phyloP scores from a whole-genome alignment of 2,888 invertebrate genomes.

The Brenthis hecate region DNA sequence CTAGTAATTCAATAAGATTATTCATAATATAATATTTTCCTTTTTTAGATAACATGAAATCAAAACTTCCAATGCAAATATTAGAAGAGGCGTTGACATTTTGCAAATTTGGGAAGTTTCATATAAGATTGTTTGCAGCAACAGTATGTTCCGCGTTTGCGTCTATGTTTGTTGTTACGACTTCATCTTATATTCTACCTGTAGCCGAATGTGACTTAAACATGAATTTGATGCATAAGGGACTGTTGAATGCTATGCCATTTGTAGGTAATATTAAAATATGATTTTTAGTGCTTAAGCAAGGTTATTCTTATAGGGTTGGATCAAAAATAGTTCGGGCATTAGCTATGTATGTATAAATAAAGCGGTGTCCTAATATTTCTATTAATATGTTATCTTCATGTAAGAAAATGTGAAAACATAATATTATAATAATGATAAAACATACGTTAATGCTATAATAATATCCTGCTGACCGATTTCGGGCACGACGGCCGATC shows the following conservation, averaged over 20 bases:
- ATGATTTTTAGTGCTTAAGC: no score
- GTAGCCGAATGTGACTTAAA: slow-evolving; percentile 60
- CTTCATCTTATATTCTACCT: slow-evolving; percentile 57
- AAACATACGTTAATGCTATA: no score
- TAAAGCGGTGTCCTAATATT: no score
- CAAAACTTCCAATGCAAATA: slow-evolving; percentile 51
- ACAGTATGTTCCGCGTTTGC: slow-evolving; percentile 51
- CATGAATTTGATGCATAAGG: slow-evolving; percentile 58
- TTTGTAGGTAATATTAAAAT: slow-evolving; percentile 52
- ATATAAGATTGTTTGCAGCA: slow-evolving; percentile 51
- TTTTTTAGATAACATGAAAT: slow-evolving; percentile 26
- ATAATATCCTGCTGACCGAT: no score
- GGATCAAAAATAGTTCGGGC: no score
- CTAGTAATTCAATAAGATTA: no score
- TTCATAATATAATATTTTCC: no score
- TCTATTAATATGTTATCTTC: no score
- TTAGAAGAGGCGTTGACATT: slow-evolving; percentile 55
- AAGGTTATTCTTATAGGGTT: no score
- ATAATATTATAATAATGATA: not conserved
- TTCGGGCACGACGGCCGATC: no score
- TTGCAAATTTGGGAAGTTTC: slow-evolving; percentile 58
- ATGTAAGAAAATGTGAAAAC: no score
- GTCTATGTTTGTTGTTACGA: slow-evolving; percentile 51
- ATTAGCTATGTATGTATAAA: no score
- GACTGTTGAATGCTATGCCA: slow-evolving; percentile 56